These are phyloP conservation scores for Phyllopteryx taeniolatus DNA, from an alignment of 2,113 vertebrate genomes.

Conservation along the genomic window DNA sequence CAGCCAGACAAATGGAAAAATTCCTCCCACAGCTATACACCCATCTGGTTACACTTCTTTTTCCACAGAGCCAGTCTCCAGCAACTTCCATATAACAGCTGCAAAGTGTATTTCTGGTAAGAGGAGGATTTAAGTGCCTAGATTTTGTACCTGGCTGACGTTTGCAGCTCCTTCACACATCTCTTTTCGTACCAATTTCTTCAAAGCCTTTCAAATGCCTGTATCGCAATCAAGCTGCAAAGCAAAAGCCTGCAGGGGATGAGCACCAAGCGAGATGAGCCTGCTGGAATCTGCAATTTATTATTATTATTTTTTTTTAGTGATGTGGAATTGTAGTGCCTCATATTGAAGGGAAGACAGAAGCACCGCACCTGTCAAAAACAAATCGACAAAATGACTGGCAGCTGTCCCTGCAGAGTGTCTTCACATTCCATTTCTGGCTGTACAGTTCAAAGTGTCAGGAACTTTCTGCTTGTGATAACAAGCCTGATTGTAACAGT, in stretches of 20 bases:
- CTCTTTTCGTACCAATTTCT: conserved; percentile 11
- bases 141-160: conserved; percentile 47
- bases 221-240: conserved; percentile 21
- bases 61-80: conserved; percentile 57
- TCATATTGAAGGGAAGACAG: neutral
- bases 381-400: conserved; percentile 21
- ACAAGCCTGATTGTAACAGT: conserved; percentile 39
- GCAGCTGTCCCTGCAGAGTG: conserved; percentile 40
- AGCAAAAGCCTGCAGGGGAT: conserved; percentile 11
- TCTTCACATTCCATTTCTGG: conserved; percentile 50
- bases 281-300: conserved; percentile 11
- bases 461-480: conserved; percentile 31
- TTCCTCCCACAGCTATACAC: conserved; percentile 50
- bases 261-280: neutral
- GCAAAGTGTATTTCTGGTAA: conserved; percentile 55
- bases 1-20: conserved; percentile 54
- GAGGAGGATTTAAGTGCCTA: conserved; percentile 14
- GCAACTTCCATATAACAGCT: conserved; percentile 62
- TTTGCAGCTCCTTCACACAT: conserved; percentile 34
- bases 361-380: conserved; percentile 31
- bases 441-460: conserved; percentile 39
- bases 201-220: conserved; percentile 19
- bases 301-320: conserved; percentile 11
- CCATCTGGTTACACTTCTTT: conserved; percentile 62
- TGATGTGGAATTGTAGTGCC: conserved; percentile 3